Percentiles rank a stretch among this genome's conserved stretches.
These are phyloP conservation scores for Trididemnum miniatum DNA, from an alignment of 23 tunicate genomes.

Conservation along the genomic window DNA sequence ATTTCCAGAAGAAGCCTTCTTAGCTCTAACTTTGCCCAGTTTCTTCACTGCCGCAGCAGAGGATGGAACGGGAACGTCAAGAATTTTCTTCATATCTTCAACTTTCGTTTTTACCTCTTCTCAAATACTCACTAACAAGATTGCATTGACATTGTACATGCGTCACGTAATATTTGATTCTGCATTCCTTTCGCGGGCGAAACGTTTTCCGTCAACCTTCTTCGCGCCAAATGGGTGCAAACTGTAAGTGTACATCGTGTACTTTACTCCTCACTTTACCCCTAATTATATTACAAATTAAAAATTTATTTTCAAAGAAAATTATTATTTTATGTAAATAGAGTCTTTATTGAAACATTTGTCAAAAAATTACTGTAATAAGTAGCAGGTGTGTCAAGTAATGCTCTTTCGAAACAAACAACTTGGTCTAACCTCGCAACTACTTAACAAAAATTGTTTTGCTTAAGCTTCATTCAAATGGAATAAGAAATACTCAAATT, in stretches of 20 bases:
- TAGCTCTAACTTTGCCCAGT: conserved; percentile 14
- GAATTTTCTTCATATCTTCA: conserved; percentile 6
- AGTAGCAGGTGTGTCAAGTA: too few species aligned
- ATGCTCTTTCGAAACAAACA: too few species aligned
- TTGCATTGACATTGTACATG: too few species aligned
- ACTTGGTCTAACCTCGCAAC: too few species aligned
- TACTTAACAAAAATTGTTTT: too few species aligned
- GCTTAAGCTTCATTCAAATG: too few species aligned
- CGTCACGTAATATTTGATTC: neutral
- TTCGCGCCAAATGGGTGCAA: conserved; percentile 20
- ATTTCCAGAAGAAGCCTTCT: conserved; percentile 12
- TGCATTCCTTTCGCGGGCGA: conserved; percentile 17
- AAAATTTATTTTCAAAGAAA: neutral
- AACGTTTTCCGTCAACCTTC: neutral
- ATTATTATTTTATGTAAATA: neutral
- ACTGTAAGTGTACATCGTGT: neutral
- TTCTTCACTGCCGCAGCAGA: conserved; percentile 49
- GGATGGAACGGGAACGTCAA: conserved; percentile 52
- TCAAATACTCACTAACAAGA: too few species aligned
- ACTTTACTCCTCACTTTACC: neutral
- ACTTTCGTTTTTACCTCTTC: too few species aligned
- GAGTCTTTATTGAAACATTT: too few species aligned
- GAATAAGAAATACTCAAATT: too few species aligned
- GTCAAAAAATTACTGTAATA: too few species aligned
- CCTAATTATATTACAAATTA: neutral